phyloP scores from a whole-genome alignment of 2,888 invertebrate genomes.

The Lepidocyrtoides sp. region DNA sequence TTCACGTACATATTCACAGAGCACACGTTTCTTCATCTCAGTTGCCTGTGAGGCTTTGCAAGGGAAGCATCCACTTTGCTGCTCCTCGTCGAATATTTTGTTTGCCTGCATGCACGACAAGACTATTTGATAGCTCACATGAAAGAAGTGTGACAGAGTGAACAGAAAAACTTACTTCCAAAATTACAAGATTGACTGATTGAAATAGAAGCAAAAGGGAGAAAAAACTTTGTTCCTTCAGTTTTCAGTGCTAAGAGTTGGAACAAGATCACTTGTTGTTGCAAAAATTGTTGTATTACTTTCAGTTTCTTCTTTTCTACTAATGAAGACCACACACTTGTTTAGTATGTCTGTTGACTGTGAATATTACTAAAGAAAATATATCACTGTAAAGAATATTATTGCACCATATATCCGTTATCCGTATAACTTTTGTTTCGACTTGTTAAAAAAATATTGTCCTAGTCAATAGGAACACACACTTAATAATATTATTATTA shows the following conservation, averaged over 20 bases:
- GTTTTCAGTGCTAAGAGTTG: too few relatives aligned
- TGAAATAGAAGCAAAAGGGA: background rate
- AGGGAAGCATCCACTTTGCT: constrained; percentile 71
- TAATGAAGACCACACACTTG: constrained; percentile 60
- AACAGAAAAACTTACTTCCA: constrained; percentile 8
- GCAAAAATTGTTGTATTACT: constrained; percentile 29
- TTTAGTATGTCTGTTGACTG: constrained; percentile 9
- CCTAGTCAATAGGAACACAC: constrained; percentile 56
- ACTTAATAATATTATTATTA: constrained; percentile 10
- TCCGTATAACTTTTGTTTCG: background rate
- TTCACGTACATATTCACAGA: constrained; percentile 13
- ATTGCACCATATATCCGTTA: background rate
- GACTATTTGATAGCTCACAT: too few relatives aligned
- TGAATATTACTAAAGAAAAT: background rate
- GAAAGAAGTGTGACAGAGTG: constrained; percentile 49
- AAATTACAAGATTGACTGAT: constrained; percentile 49
- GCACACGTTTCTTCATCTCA: constrained; percentile 46
- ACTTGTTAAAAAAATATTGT: constrained; percentile 40
- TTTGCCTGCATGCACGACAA: constrained; percentile 45
- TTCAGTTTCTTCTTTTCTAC: background rate
- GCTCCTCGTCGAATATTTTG: background rate
- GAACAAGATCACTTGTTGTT: constrained; percentile 23
- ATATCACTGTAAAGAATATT: constrained; percentile 3
- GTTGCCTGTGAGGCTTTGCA: constrained; percentile 78
- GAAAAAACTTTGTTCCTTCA: background rate